phyloP scores from a whole-genome alignment of 2,797 vertebrate species.

The Lutjanus argentimaculatus region DNA sequence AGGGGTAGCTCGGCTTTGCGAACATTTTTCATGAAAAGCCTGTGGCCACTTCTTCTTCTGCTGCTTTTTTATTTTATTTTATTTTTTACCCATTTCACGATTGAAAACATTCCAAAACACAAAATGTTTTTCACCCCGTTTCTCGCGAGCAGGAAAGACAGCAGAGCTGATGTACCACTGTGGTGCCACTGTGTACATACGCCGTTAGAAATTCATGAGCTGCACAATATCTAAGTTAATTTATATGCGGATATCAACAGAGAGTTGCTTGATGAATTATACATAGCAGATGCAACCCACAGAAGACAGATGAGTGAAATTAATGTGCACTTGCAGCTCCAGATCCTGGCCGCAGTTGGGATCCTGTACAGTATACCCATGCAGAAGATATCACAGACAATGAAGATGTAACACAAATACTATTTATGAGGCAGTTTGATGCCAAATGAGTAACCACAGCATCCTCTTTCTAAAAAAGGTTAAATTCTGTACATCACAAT shows the following conservation, averaged over 20 bases:
- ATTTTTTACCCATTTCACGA: constrained; percentile 38
- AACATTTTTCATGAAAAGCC: constrained; percentile 53
- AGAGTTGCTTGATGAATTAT: constrained; percentile 81
- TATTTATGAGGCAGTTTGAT: constrained; percentile 57
- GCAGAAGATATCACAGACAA: constrained; percentile 52
- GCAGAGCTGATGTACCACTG: constrained; percentile 52
- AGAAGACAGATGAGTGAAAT: constrained; percentile 79
- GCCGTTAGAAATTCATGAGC: constrained; percentile 77
- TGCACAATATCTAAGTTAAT: constrained; percentile 78
- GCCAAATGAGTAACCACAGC: constrained; percentile 21
- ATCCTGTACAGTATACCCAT: constrained; percentile 39
- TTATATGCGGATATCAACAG: constrained; percentile 79
- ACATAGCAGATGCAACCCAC: constrained; percentile 77
- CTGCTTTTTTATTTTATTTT: not conserved
- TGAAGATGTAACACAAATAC: constrained; percentile 43
- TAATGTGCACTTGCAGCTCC: constrained; percentile 66
- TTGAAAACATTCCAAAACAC: constrained; percentile 49
- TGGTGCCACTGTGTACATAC: constrained; percentile 64
- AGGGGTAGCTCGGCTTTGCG: constrained; percentile 26
- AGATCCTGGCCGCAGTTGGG: constrained; percentile 50
- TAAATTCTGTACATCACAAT: constrained; percentile 4
- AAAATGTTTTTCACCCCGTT: constrained; percentile 57
- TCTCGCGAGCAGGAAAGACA: constrained; percentile 42
- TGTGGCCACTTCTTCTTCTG: constrained; percentile 1
- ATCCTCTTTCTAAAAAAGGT: constrained; percentile 23